phyloP scores from a whole-genome alignment of 2,888 invertebrate genomes.

The Candidula unifasciata region DNA sequence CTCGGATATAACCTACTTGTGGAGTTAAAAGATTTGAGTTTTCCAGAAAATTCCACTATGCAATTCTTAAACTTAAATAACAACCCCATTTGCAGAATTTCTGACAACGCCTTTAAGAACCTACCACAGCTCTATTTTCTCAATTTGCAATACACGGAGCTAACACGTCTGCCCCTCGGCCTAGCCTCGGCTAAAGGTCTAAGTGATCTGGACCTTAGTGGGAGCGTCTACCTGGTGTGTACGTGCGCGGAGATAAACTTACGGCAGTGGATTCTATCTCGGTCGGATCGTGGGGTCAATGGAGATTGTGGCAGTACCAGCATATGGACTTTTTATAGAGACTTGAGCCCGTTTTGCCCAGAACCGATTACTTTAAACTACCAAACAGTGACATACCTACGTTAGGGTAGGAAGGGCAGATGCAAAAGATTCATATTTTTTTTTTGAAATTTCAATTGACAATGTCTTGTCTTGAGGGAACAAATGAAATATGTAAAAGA shows the following conservation, averaged over 20 bases:
- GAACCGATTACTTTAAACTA: no score
- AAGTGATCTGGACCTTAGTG: background rate
- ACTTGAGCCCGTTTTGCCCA: background rate
- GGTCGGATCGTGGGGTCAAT: background rate
- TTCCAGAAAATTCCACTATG: background rate
- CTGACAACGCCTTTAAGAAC: background rate
- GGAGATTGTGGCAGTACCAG: background rate
- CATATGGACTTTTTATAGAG: background rate
- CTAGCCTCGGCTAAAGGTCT: background rate
- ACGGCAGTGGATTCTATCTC: background rate
- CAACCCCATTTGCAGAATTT: background rate
- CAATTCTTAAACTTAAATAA: background rate
- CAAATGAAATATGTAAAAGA: no score
- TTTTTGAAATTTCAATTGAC: no score
- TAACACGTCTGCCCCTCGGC: background rate
- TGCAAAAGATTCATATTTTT: no score
- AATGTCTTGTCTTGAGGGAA: no score
- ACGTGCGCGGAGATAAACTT: slow-evolving; percentile 6
- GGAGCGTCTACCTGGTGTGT: background rate
- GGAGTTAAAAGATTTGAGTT: slow-evolving; percentile 1
- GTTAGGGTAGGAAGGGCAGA: no score
- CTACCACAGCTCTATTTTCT: background rate
- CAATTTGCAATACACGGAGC: background rate
- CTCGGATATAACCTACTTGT: background rate
- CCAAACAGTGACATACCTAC: no score